Conservation (phyloP, 2,113 vertebrate genomes). For the Marmota flaviventris region DNA sequence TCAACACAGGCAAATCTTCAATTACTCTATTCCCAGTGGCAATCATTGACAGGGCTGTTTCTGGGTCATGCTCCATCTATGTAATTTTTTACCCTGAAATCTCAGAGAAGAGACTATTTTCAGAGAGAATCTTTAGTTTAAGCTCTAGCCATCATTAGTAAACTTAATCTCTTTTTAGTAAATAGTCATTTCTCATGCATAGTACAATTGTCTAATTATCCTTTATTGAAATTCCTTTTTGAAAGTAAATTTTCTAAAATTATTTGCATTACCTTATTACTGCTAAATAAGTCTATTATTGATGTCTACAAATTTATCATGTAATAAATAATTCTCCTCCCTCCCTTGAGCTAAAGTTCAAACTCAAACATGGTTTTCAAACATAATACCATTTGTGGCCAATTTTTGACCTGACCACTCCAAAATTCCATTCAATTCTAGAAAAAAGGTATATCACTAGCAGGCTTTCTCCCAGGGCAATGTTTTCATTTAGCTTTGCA, state of each 20-base stretch:
- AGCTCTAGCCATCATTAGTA: slow-evolving; percentile 64
- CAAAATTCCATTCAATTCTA: background rate
- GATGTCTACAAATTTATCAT: slow-evolving; percentile 83
- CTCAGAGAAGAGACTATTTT: slow-evolving; percentile 28
- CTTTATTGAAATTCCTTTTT: slow-evolving; percentile 86
- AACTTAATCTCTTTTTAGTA: slow-evolving; percentile 74
- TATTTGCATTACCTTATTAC: slow-evolving; percentile 88
- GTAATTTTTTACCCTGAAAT: slow-evolving; percentile 69
- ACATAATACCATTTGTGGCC: background rate
- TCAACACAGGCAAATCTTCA: slow-evolving; percentile 77
- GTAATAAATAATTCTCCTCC: slow-evolving; percentile 70
- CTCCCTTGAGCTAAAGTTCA: slow-evolving; percentile 54
- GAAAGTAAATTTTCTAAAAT: slow-evolving; percentile 87
- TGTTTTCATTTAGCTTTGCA: background rate
- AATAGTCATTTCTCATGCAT: slow-evolving; percentile 82
- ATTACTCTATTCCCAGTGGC: slow-evolving; percentile 67
- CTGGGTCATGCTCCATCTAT: slow-evolving; percentile 63
- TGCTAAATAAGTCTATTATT: slow-evolving; percentile 87
- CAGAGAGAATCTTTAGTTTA: slow-evolving; percentile 23
- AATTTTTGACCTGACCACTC: background rate
- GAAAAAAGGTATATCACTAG: background rate
- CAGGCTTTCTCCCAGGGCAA: background rate
- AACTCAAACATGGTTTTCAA: slow-evolving; percentile 59
- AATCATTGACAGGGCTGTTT: slow-evolving; percentile 67
- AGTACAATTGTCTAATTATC: slow-evolving; percentile 85